Evolutionary conservation across 2,797 vertebrate species (phyloP).

Genomic region (Falco berigora): DNA sequence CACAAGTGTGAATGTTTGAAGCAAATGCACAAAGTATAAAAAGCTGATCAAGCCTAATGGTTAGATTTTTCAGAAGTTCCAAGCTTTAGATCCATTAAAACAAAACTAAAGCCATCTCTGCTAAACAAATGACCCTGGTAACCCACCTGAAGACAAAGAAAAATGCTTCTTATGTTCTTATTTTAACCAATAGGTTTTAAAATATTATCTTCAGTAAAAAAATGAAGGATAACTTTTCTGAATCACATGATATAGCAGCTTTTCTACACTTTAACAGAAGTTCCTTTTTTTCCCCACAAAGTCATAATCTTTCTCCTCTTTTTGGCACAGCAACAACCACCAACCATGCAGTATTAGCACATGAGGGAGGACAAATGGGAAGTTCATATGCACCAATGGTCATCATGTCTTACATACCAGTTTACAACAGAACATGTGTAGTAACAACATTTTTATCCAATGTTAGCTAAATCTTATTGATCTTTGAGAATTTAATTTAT

Average conservation of each 20-base stretch:
- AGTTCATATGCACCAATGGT: neutral
- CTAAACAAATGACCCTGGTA: neutral
- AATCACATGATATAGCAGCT: neutral
- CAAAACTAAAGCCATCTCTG: neutral
- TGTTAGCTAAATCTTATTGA: neutral
- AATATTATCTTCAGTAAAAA: neutral
- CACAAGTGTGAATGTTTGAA: neutral
- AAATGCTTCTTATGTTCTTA: neutral
- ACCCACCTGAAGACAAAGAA: neutral
- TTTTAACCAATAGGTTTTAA: neutral
- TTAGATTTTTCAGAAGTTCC: neutral
- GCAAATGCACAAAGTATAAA: neutral
- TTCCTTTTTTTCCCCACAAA: accelerated
- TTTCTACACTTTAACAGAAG: neutral
- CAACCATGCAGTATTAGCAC: neutral
- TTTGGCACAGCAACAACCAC: neutral
- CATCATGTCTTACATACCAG: neutral
- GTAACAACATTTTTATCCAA: neutral
- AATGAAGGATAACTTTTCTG: neutral
- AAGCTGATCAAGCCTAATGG: neutral
- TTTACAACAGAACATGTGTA: neutral
- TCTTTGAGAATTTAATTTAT: neutral
- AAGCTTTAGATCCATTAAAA: neutral
- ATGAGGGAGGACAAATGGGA: neutral
- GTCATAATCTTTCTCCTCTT: neutral